Percentiles rank a stretch among this genome's conserved stretches.
phyloP scores from a whole-genome alignment of 2,113 vertebrate species.

The Lathamus discolor region DNA sequence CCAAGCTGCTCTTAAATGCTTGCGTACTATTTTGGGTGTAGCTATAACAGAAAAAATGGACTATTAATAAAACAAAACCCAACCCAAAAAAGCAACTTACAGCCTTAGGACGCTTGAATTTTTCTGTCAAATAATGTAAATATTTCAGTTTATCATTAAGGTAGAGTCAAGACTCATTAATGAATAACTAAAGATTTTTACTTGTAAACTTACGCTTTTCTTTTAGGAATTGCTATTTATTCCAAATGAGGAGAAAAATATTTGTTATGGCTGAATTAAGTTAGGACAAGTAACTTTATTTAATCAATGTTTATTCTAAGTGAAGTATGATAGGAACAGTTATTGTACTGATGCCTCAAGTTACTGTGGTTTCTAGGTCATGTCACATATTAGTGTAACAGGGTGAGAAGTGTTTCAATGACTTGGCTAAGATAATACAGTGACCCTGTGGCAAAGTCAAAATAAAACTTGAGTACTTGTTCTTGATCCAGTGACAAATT shows the following conservation, averaged over 20 bases:
- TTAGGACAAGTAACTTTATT: background rate
- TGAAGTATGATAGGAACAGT: background rate
- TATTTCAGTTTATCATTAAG: background rate
- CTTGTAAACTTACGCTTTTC: background rate
- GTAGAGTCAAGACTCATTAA: background rate
- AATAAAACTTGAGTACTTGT: background rate
- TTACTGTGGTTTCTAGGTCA: background rate
- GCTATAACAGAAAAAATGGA: constrained; percentile 79
- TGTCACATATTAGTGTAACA: background rate
- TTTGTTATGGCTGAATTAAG: background rate
- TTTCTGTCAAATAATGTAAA: background rate
- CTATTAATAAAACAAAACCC: constrained; percentile 73
- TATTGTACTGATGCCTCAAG: background rate
- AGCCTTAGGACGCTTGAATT: background rate
- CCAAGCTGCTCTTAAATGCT: constrained; percentile 72
- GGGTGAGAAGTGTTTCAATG: background rate
- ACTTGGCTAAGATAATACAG: background rate
- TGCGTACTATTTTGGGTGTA: constrained; percentile 48
- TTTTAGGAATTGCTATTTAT: background rate
- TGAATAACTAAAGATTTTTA: background rate
- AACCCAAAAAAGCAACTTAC: background rate
- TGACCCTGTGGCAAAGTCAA: background rate
- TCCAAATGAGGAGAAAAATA: background rate
- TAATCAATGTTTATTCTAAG: background rate
- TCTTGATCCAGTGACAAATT: background rate